phyloP scores from a whole-genome alignment of 2,797 vertebrate genomes.

The Sebastes flavidus region DNA sequence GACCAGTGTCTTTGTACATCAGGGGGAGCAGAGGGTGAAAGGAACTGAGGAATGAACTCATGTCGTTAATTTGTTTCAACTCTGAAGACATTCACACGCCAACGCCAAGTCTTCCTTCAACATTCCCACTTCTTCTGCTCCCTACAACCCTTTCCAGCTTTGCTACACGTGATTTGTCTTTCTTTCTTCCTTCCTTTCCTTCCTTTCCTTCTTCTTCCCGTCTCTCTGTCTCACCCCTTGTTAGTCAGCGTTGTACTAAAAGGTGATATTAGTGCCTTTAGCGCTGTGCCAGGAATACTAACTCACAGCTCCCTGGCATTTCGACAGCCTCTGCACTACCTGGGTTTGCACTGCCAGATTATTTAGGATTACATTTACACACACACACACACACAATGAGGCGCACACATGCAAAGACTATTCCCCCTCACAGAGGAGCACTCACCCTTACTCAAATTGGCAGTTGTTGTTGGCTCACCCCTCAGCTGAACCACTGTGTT shows the following conservation, averaged over 20 bases:
- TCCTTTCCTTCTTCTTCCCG: not conserved
- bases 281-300: slow-evolving; percentile 74
- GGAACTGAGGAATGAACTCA: slow-evolving; percentile 62
- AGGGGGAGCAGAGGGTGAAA: slow-evolving; percentile 55
- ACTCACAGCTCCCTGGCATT: slow-evolving; percentile 68
- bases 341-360: slow-evolving; percentile 72
- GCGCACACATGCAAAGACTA: slow-evolving; percentile 21
- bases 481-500: slow-evolving; percentile 55
- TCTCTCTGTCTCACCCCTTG: slow-evolving; percentile 37
- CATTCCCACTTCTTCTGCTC: slow-evolving; percentile 38
- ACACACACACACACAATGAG: slow-evolving; percentile 11
- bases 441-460: slow-evolving; percentile 65
- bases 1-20: slow-evolving; percentile 73
- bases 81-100: slow-evolving; percentile 40
- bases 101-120: slow-evolving; percentile 40
- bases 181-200: slow-evolving; percentile 6
- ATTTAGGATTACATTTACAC: slow-evolving; percentile 69
- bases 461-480: slow-evolving; percentile 74
- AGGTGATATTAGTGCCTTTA: slow-evolving; percentile 76
- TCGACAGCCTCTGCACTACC: slow-evolving; percentile 62
- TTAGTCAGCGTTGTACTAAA: slow-evolving; percentile 67
- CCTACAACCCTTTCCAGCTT: slow-evolving; percentile 1
- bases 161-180: slow-evolving; percentile 19
- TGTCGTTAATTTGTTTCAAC: slow-evolving; percentile 74
- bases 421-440: slow-evolving; percentile 31